Conservation (phyloP, 2,797 vertebrate species). For the Xiphorhynchus erythropygius region DNA sequence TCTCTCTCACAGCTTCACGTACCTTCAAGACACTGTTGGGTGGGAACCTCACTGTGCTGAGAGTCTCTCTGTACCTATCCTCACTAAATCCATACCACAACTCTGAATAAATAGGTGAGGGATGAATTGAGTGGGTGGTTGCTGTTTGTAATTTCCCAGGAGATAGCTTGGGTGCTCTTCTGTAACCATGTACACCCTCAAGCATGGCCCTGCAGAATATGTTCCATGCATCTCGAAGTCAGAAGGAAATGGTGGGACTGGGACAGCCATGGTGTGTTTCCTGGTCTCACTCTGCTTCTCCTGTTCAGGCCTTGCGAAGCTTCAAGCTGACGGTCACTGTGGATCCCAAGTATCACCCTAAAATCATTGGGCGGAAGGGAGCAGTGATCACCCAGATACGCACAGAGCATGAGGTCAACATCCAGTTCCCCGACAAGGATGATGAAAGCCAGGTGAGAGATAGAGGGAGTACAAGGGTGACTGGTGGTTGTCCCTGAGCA, state of each 20-base stretch:
- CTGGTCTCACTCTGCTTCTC: neutral
- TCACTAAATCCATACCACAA: neutral
- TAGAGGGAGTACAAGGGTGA: neutral
- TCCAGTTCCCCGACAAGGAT: slow-evolving; percentile 97
- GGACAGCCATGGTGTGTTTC: neutral
- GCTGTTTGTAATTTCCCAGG: neutral
- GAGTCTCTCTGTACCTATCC: neutral
- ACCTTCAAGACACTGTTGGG: accelerated
- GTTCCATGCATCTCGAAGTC: neutral
- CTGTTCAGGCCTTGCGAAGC: slow-evolving; percentile 89
- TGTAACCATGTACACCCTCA: neutral
- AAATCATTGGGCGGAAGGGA: slow-evolving; percentile 97
- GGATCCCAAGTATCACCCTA: slow-evolving; percentile 97
- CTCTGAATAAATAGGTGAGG: neutral
- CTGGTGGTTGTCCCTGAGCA: neutral
- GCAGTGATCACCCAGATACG: slow-evolving; percentile 97
- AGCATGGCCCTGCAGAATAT: neutral
- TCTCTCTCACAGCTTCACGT: accelerated
- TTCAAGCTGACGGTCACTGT: slow-evolving; percentile 96
- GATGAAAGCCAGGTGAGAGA: slow-evolving; percentile 90
- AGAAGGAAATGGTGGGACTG: neutral
- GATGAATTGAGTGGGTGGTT: neutral
- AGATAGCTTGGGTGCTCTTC: neutral
- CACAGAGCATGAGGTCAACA: slow-evolving; percentile 93
- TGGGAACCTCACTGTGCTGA: neutral